A percentile compares a stretch with the other conserved stretches of the same genome.
phyloP scores from a whole-genome alignment of 2,888 invertebrate species.

The Himalopsyche tibetana region DNA sequence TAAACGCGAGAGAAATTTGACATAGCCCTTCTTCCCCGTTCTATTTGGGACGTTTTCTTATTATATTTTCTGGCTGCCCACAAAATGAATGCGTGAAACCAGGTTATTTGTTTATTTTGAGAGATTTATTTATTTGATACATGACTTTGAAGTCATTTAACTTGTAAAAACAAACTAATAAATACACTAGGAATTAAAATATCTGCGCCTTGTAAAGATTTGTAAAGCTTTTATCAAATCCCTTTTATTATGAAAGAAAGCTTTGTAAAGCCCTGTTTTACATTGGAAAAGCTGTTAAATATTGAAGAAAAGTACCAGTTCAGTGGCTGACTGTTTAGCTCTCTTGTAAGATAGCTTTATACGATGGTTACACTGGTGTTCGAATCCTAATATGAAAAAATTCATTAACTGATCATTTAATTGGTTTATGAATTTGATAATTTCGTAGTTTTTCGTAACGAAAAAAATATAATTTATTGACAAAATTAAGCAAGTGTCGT shows the following conservation, averaged over 20 bases:
- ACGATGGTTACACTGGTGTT: no score
- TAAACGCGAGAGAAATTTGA: not conserved
- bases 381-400: no score
- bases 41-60: not conserved
- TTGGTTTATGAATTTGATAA: no score
- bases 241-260: not conserved
- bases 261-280: no score
- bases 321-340: no score
- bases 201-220: not conserved
- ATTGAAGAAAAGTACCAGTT: not conserved
- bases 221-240: not conserved
- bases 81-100: not conserved
- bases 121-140: slow-evolving; percentile 22
- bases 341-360: no score
- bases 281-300: not conserved
- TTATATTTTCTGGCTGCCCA: slow-evolving; percentile 12
- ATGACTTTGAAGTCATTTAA: not conserved
- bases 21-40: not conserved
- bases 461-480: no score
- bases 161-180: not conserved
- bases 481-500: no score
- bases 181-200: not conserved
- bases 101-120: not conserved
- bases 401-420: no score
- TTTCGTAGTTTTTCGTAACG: no score